Evolutionary conservation across 2,888 invertebrate species (phyloP), one percentile per base, ranked within the genome.

Genomic region (Theristus sp.): DNA sequence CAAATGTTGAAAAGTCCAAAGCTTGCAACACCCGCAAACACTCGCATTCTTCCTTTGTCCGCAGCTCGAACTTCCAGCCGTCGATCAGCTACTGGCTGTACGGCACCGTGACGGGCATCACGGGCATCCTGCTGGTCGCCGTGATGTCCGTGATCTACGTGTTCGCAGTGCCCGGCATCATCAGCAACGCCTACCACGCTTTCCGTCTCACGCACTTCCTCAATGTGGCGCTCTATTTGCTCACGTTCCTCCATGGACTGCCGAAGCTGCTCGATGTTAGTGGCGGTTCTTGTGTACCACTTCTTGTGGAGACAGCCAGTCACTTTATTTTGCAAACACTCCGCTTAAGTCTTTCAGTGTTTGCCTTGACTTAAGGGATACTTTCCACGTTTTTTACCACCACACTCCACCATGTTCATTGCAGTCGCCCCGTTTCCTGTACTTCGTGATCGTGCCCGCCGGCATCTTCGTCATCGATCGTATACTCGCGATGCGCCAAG

Each of bases 81-180:
- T 89, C 89, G 17, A 89, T 93, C 64, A 85, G 86, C 0, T 93
- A 88, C 74, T 94, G 93, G 93, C 82, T 93, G 30, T 93, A 91
- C 75, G 86, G 87, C 76, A 93, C 93, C 1, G 82, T 93, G 10
- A 91, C 91, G 65, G 90, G 89, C 85, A 77, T 71, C 59, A 69
- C 69, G 2, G 61, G 91, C 20, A 87, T 93, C 0, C 71, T 88
- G 1, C 79, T 93, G 0, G 91, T 89, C 73, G 80, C 87, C 59
- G 84, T 90, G 60, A 90, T 91, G 86, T 86, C 87, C 73, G 84
- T 91, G 60, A 93, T 94, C 67, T 90, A 91, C 73, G 86, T 90
- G n/a, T 94, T 94, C 74, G 91, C 93, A 0, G 89, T 28, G 54
- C 54, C 54, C 3, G 54, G 27, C 24, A 54, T 54, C 54, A 54